Evolutionary conservation across 2,797 vertebrate genomes (phyloP).

Genomic region (Hephaestus fuliginosus): DNA sequence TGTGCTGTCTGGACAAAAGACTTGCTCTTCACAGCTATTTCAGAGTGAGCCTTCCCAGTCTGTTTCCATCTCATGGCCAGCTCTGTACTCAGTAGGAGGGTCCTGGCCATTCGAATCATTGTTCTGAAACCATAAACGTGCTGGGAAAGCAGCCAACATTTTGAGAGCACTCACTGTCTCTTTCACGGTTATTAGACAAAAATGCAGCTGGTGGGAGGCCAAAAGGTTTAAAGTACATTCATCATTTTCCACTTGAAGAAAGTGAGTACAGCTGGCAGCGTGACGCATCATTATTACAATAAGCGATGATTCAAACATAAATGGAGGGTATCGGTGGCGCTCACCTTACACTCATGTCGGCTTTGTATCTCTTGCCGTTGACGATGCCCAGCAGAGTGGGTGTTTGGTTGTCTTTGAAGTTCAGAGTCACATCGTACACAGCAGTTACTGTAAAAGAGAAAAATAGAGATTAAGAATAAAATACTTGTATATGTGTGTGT

Average conservation of each 20-base stretch:
- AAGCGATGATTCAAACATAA: conserved; percentile 11
- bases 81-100: conserved; percentile 10
- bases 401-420: conserved; percentile 97
- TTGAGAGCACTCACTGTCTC: conserved; percentile 2
- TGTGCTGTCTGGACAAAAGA: not conserved
- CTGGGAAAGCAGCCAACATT: conserved; percentile 51
- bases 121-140: conserved; percentile 23
- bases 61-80: conserved; percentile 3
- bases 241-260: conserved; percentile 43
- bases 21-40: not conserved
- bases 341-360: conserved; percentile 96
- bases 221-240: conserved; percentile 41
- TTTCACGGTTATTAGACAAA: conserved; percentile 39
- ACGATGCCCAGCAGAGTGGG: conserved; percentile 96
- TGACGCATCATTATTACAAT: conserved; percentile 21
- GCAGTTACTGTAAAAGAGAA: conserved; percentile 87
- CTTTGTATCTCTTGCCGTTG: conserved; percentile 95
- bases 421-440: conserved; percentile 97
- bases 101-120: conserved; percentile 26
- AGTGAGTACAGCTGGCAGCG: conserved; percentile 11
- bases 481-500: not conserved
- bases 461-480: not conserved
- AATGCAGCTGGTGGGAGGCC: conserved; percentile 28
- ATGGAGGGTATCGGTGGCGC: not conserved
- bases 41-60: not conserved